phyloP scores from a whole-genome alignment of 2,113 vertebrate species.

The Tachycineta bicolor region DNA sequence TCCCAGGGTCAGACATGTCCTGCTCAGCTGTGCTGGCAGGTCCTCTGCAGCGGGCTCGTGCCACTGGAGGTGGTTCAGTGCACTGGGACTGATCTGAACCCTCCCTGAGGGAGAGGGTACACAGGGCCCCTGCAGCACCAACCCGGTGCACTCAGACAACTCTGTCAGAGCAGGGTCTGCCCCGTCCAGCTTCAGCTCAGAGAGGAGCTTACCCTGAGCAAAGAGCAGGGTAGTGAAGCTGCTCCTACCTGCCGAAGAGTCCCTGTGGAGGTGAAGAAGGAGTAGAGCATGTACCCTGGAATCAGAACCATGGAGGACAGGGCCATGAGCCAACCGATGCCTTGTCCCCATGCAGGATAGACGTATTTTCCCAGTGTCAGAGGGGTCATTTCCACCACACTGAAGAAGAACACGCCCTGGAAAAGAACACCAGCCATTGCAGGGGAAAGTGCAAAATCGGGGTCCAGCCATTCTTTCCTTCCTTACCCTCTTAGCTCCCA shows the following conservation, averaged over 20 bases:
- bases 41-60: rapidly evolving
- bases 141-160: neutral
- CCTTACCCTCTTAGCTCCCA: neutral
- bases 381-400: constrained; percentile 90
- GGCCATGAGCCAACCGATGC: constrained; percentile 87
- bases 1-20: neutral
- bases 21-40: neutral
- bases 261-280: constrained; percentile 80
- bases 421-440: constrained; percentile 7
- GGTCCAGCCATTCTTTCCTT: neutral
- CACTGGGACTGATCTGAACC: neutral
- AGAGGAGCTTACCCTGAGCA: neutral
- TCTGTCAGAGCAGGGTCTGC: neutral
- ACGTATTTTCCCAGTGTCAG: constrained; percentile 85
- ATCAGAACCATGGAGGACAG: constrained; percentile 89
- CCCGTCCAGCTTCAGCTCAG: neutral
- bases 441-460: neutral
- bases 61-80: rapidly evolving
- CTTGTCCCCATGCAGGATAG: constrained; percentile 88
- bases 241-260: constrained; percentile 73
- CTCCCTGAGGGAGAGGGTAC: neutral
- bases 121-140: neutral
- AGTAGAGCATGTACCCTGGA: constrained; percentile 85
- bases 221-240: neutral
- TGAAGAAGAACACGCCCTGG: constrained; percentile 87